These are phyloP conservation scores for Lithophane semibrunnea DNA, from an alignment of 2,888 invertebrate species.

Conservation along the genomic window DNA sequence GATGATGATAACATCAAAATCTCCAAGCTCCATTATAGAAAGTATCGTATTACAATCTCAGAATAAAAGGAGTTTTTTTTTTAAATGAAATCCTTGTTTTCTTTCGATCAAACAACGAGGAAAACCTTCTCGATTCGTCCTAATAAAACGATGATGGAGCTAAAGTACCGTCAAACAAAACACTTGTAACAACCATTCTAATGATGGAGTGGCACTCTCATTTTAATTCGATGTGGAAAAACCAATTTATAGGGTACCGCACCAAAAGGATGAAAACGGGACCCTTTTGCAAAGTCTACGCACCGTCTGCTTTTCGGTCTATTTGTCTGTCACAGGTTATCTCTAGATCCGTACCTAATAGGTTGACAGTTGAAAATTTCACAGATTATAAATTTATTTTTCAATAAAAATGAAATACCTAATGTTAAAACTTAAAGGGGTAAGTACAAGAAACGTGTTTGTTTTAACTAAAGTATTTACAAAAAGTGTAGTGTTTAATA, in stretches of 20 bases:
- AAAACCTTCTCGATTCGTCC: slow-evolving; percentile 4
- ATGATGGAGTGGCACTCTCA: slow-evolving; percentile 14
- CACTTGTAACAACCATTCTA: slow-evolving; percentile 20
- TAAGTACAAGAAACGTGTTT: too few species aligned
- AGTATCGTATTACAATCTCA: slow-evolving; percentile 12
- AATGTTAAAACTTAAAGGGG: too few species aligned
- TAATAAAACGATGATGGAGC: slow-evolving; percentile 28
- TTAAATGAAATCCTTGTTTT: slow-evolving; percentile 6
- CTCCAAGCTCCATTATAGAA: neutral
- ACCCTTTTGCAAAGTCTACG: too few species aligned
- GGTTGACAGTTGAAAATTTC: too few species aligned
- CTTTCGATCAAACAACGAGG: slow-evolving; percentile 30
- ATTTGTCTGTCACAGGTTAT: neutral
- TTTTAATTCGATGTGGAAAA: slow-evolving; percentile 14
- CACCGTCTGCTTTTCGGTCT: too few species aligned
- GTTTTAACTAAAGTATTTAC: too few species aligned
- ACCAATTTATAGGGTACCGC: neutral
- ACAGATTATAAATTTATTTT: too few species aligned
- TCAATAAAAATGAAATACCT: too few species aligned
- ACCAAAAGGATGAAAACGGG: neutral
- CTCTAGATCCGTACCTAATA: neutral
- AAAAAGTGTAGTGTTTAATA: too few species aligned
- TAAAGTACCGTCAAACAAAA: slow-evolving; percentile 35
- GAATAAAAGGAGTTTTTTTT: slow-evolving; percentile 12
- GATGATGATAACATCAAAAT: too few species aligned